A percentile compares a stretch with the other conserved stretches of the same genome.
Conservation (phyloP, 2,113 vertebrate species). For the Cacatua alba region DNA sequence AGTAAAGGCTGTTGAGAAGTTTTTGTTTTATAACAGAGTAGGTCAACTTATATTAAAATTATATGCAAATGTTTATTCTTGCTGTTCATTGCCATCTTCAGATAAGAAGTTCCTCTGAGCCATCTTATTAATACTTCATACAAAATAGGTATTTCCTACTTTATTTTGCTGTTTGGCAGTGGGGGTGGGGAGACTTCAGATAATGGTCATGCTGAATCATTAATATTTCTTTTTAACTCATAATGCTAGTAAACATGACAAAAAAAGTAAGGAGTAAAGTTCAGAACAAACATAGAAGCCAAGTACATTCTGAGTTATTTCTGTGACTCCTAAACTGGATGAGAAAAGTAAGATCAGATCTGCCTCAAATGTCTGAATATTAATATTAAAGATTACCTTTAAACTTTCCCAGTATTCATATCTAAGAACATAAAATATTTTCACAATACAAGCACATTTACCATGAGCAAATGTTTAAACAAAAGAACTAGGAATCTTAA, state of each 20-base stretch:
- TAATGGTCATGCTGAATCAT: background rate
- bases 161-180: background rate
- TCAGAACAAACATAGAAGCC: background rate
- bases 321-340: background rate
- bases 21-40: background rate
- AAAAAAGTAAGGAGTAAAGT: slow-evolving; percentile 10
- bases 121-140: slow-evolving; percentile 34
- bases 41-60: background rate
- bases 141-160: slow-evolving; percentile 3
- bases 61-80: slow-evolving; percentile 42
- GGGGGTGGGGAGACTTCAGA: background rate
- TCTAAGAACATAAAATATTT: slow-evolving; percentile 82
- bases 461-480: slow-evolving; percentile 85
- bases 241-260: background rate
- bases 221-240: background rate
- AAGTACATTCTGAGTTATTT: background rate
- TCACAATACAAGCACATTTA: slow-evolving; percentile 82
- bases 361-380: slow-evolving; percentile 54
- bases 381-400: slow-evolving; percentile 68
- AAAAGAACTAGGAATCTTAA: slow-evolving; percentile 81
- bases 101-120: slow-evolving; percentile 10
- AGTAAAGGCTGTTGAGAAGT: background rate
- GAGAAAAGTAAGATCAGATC: background rate
- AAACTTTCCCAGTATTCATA: slow-evolving; percentile 74
- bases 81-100: slow-evolving; percentile 28